A percentile compares a stretch with the other conserved stretches of the same genome.
Conservation (phyloP, 2,113 vertebrate species). For the Gasterosteus aculeatus region DNA sequence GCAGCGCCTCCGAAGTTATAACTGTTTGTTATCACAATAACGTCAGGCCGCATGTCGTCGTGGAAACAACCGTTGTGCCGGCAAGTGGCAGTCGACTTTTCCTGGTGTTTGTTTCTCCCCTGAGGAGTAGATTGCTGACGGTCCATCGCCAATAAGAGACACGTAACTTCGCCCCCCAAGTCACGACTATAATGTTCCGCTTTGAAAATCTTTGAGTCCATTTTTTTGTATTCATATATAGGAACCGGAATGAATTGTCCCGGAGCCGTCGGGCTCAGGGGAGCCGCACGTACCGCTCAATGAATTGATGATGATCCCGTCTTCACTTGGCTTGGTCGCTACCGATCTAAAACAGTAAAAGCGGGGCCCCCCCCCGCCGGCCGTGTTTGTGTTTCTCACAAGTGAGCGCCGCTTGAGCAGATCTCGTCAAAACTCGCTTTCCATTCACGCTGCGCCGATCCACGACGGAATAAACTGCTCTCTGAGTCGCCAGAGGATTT, state of each 20-base stretch:
- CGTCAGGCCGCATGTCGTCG: neutral
- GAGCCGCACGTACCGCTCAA: conserved; percentile 14
- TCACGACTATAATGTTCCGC: neutral
- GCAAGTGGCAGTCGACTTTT: neutral
- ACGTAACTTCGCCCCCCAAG: neutral
- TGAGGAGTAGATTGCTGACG: neutral
- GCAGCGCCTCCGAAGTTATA: conserved; percentile 5
- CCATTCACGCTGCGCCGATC: neutral
- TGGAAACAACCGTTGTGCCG: neutral
- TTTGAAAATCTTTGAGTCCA: neutral
- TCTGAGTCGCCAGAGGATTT: conserved; percentile 12
- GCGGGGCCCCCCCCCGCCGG: neutral
- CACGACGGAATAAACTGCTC: conserved; percentile 1
- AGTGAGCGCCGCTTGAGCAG: conserved; percentile 2
- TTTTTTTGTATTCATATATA: conserved; percentile 18
- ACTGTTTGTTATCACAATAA: neutral
- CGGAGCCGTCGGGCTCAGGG: conserved; percentile 18
- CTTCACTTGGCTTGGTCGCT: conserved; percentile 22
- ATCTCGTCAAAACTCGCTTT: neutral
- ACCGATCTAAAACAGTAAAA: conserved; percentile 6
- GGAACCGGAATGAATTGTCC: conserved; percentile 40
- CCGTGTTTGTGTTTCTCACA: neutral
- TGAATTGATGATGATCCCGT: conserved; percentile 51
- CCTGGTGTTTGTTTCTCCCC: neutral
- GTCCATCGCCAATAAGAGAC: neutral